phyloP scores from a whole-genome alignment of 2,797 vertebrate genomes.

The Hippopotamyrus pictus region DNA sequence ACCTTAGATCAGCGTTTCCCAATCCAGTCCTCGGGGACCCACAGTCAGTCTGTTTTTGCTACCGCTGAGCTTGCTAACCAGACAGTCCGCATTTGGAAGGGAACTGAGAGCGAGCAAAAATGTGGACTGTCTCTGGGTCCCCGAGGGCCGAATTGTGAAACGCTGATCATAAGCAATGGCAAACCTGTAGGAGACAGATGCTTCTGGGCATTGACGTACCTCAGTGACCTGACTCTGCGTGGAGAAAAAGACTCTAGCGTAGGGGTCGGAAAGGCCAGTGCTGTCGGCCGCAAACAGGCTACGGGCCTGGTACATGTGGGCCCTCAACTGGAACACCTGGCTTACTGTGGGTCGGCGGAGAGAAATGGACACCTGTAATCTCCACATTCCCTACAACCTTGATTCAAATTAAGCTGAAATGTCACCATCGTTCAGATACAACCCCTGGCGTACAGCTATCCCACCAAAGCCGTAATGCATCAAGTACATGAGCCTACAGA shows the following conservation, averaged over 20 bases:
- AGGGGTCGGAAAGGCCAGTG: constrained; percentile 91
- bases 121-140: neutral
- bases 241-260: constrained; percentile 92
- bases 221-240: constrained; percentile 95
- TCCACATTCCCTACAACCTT: neutral
- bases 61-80: neutral
- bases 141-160: neutral
- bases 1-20: neutral
- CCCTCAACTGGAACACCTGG: constrained; percentile 90
- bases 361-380: neutral
- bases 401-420: neutral
- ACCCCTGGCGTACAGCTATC: neutral
- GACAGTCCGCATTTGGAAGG: neutral
- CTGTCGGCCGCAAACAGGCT: constrained; percentile 91
- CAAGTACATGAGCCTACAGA: neutral
- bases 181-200: neutral
- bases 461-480: neutral
- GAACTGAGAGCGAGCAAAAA: neutral
- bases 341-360: constrained; percentile 68
- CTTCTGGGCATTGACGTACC: constrained; percentile 54
- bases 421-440: neutral
- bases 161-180: neutral
- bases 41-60: neutral
- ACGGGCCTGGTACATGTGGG: constrained; percentile 96
- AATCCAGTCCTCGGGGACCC: neutral